Conservation (phyloP, 2,888 invertebrate genomes). For the Conomelus anceps region DNA sequence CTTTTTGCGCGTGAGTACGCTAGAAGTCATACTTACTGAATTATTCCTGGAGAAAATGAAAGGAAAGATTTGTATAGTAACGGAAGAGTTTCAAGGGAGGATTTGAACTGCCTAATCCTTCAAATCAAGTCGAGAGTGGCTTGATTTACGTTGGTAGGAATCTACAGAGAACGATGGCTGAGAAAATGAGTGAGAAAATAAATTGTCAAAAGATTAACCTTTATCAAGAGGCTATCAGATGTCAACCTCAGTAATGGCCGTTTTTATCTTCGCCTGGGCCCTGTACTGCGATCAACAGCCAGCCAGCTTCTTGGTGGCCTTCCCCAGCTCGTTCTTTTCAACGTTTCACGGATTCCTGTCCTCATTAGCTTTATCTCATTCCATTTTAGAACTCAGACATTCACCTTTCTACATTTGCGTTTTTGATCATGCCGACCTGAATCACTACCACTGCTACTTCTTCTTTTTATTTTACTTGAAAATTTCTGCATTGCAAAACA, state of each 20-base stretch:
- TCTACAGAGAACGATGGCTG: neutral
- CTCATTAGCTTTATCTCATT: neutral
- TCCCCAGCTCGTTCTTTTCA: neutral
- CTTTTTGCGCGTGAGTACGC: too few species aligned
- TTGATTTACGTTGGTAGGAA: neutral
- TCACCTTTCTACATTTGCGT: neutral
- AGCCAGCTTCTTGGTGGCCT: neutral
- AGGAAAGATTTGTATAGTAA: neutral
- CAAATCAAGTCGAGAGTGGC: neutral
- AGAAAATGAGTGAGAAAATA: neutral
- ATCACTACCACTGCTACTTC: neutral
- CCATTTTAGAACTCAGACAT: neutral
- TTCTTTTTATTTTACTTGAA: neutral
- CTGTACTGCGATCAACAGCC: neutral
- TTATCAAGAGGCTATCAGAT: neutral
- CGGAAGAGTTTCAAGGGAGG: neutral
- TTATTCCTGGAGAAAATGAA: too few species aligned
- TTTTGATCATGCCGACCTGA: neutral
- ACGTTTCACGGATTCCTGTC: neutral
- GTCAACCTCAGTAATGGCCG: neutral
- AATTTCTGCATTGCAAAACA: neutral
- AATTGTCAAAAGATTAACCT: neutral
- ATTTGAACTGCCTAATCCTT: neutral
- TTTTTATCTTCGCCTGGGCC: too few species aligned
- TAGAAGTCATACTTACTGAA: too few species aligned